Conservation (phyloP, 1,140 invertebrate species). For the Hypsibius dujardini region DNA sequence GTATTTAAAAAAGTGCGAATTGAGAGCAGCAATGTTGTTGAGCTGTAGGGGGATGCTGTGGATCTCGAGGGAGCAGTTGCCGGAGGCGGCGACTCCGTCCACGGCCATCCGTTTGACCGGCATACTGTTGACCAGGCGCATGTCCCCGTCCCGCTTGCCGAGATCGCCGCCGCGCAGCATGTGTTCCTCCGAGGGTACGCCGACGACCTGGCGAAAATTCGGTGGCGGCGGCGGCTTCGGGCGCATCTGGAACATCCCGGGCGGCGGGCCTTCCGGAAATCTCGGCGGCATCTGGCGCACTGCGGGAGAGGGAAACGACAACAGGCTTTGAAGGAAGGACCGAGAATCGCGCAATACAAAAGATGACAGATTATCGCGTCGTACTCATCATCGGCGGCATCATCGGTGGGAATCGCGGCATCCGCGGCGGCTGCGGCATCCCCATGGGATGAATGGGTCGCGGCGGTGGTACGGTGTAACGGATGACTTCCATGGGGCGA, state of each 20-base stretch:
- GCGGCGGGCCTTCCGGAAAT: slow-evolving; percentile 19
- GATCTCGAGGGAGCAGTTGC: slow-evolving; percentile 46
- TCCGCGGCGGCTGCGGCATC: slow-evolving; percentile 22
- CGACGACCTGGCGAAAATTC: slow-evolving; percentile 16
- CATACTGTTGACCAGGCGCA: neutral
- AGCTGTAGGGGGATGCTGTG: slow-evolving; percentile 71
- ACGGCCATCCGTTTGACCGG: neutral
- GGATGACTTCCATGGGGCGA: slow-evolving; percentile 26
- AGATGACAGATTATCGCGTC: neutral
- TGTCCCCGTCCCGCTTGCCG: neutral
- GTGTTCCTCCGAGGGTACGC: neutral
- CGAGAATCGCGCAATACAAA: too few relatives aligned
- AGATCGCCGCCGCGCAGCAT: neutral
- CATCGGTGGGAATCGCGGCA: slow-evolving; percentile 24
- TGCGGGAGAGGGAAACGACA: neutral
- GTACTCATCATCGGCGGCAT: slow-evolving; percentile 24
- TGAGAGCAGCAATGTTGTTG: slow-evolving; percentile 81
- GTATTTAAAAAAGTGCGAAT: slow-evolving; percentile 87
- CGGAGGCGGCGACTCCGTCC: neutral
- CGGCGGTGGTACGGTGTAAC: neutral
- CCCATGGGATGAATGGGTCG: slow-evolving; percentile 13
- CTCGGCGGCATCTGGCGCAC: neutral
- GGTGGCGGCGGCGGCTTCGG: slow-evolving; percentile 13
- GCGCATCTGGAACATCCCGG: neutral
- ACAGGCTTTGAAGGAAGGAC: neutral